These are phyloP conservation scores for Orchesella cincta DNA, from an alignment of 1,140 invertebrate species.

Conservation along the genomic window DNA sequence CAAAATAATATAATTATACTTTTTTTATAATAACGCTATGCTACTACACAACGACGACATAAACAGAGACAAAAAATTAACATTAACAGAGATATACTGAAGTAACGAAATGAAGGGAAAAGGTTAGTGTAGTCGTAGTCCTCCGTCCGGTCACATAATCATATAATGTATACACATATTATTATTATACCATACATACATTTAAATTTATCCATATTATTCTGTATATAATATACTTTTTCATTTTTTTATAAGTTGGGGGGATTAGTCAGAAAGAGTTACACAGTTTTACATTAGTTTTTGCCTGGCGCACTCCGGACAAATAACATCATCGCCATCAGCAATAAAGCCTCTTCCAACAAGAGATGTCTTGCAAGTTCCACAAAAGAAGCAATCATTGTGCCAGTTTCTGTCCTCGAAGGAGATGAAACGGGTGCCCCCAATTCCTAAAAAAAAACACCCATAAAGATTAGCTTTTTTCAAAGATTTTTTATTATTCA, in stretches of 20 bases:
- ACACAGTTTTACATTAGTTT: conserved; percentile 77
- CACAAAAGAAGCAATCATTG: conserved; percentile 99
- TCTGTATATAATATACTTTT: background rate
- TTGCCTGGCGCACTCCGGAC: conserved; percentile 97
- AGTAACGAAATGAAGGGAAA: too few species aligned
- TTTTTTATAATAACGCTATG: too few species aligned
- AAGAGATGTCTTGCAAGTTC: conserved; percentile 88
- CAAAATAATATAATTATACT: too few species aligned
- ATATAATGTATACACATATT: background rate
- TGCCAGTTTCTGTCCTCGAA: conserved; percentile 98
- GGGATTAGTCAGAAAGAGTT: too few species aligned
- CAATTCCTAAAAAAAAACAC: conserved; percentile 72
- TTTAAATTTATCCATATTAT: background rate
- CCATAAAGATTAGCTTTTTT: conserved; percentile 15
- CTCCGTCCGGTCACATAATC: too few species aligned
- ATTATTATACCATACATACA: background rate
- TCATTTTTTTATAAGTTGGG: too few species aligned
- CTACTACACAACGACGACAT: too few species aligned
- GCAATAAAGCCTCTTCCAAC: conserved; percentile 99
- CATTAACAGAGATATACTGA: too few species aligned
- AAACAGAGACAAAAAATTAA: too few species aligned
- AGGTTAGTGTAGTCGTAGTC: too few species aligned
- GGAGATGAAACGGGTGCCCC: conserved; percentile 98
- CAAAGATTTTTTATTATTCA: too few species aligned
- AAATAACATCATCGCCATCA: conserved; percentile 94